Evolutionary conservation across 2,888 invertebrate genomes (phyloP), one percentile per base, ranked within the genome.

Genomic region (Melieria omissa): DNA sequence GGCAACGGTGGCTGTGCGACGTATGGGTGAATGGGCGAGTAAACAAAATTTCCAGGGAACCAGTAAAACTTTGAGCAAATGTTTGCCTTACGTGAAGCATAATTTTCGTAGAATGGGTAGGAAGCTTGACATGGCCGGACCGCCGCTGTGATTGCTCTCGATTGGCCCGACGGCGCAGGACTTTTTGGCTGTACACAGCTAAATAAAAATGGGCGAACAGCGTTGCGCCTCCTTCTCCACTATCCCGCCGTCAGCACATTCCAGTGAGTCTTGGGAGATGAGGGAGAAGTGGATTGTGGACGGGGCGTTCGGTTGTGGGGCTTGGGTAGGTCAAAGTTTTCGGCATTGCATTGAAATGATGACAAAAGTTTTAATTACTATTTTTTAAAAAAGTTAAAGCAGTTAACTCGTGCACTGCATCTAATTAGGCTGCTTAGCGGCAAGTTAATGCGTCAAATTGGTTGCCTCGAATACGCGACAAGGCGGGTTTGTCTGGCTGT

Each of bases 311-410:
- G 8, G 8, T 52, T n/a, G 52, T n/a, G 52, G 14, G 54, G 55
- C 16, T 16, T 10, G 55, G 42, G 14, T 49, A 44, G 16, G 41
- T 61, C 16, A 47, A 63, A 61, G 54, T 63, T 69, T 69, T 63
- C 58, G 49, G 61, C 6, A 52, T 55, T 57, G 29, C 67, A 58
- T 65, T 58, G 61, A 75, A 69, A 76, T 76, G 72, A 81, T 81
- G 81, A 81, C 81, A 82, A 83, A 84, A 84, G 80, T 84, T 84
- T 84, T 84, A 84, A 84, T 84, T 84, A 78, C 75, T 76, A 75
- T 75, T 77, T 78, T 29, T 29, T 29, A 45, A 14, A 69, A 9
- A 80, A 83, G 80, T 83, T 80, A 80, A 81, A 81, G 80, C 79
- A 82, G 81, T 80, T 81, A 79, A 80, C 78, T 81, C 82, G 82